phyloP scores from a whole-genome alignment of 2,113 vertebrate genomes.

The Australoheros scitulus region DNA sequence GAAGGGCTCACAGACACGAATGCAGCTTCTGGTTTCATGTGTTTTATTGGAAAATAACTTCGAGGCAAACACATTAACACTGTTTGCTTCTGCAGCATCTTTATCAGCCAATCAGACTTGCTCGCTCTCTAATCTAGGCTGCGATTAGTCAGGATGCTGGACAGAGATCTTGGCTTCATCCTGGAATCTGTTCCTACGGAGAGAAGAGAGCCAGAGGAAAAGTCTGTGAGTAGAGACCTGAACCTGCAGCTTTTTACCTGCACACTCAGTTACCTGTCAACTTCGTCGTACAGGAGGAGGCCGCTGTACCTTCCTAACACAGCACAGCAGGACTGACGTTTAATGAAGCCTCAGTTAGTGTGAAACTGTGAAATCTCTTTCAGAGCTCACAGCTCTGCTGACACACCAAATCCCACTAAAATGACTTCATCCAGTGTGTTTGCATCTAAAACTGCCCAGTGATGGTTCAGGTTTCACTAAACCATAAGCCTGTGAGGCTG shows the following conservation, averaged over 20 bases:
- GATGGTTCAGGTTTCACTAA: too few species aligned
- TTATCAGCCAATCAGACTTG: not conserved
- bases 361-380: too few species aligned
- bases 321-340: not conserved
- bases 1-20: not conserved
- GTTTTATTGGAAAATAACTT: constrained; percentile 17
- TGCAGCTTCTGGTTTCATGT: not conserved
- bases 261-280: not conserved
- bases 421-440: too few species aligned
- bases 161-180: constrained; percentile 32
- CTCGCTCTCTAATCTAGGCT: constrained; percentile 23
- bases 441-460: too few species aligned
- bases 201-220: constrained; percentile 1
- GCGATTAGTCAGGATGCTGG: constrained; percentile 42
- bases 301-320: not conserved
- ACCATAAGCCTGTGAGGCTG: too few species aligned
- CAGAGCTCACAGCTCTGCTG: too few species aligned
- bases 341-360: too few species aligned
- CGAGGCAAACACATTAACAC: not conserved
- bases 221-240: not conserved
- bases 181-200: constrained; percentile 59
- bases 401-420: too few species aligned
- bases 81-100: not conserved
- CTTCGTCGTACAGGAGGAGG: not conserved
- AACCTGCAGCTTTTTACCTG: not conserved